Base-by-base conservation (phyloP, 2,113 vertebrate species). In the Siniperca knerii region DNA sequence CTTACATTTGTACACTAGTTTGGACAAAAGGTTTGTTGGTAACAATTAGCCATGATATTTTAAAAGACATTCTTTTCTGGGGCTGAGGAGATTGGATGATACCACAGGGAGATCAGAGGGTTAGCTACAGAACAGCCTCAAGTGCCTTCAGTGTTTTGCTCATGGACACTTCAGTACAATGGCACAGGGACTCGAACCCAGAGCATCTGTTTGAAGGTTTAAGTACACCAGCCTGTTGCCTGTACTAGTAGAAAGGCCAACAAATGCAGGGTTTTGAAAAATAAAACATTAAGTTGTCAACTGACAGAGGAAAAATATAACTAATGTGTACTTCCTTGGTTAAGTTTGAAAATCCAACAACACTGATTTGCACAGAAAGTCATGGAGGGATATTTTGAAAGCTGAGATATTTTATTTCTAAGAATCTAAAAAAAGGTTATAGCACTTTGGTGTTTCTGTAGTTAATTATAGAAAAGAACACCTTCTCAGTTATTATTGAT, bases 401-500 rank as follows among this genome's bases (percentile, higher is more conserved):
- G 46, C 58, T 37, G 57, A 74, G 0, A 52, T 37, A 44, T 55
- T 77, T 67, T 40, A 67, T 40, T 52, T 65, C 15, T 21, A n/a
- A 87, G 15, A 46, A n/a, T 46, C 6, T 33, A 20, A 69, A 87
- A 57, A 69, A 35, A 6, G 58, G 18, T n/a, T 1, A 50, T 2
- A 35, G 35, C 35, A 33, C 13, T 35, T 25, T 35, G 25, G n/a
- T 61, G 25, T 58, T 60, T 87, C 50, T 87, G 46, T 55, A 52
- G 42, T 55, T 50, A 25, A 71, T 50, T 44, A 76, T 33, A 44
- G 13, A 33, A 46, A 55, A 44, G 25, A 46, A 52, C 42, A 67
- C 66, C 25, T 69, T 71, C 65, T 66, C 35, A 2, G 35, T 48
- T 86, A 70, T 77, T 50, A 62, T 66, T n/a, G 20, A 68, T 72